Evolutionary conservation across 2,888 invertebrate species (phyloP).

Genomic region (Heliconius erato): DNA sequence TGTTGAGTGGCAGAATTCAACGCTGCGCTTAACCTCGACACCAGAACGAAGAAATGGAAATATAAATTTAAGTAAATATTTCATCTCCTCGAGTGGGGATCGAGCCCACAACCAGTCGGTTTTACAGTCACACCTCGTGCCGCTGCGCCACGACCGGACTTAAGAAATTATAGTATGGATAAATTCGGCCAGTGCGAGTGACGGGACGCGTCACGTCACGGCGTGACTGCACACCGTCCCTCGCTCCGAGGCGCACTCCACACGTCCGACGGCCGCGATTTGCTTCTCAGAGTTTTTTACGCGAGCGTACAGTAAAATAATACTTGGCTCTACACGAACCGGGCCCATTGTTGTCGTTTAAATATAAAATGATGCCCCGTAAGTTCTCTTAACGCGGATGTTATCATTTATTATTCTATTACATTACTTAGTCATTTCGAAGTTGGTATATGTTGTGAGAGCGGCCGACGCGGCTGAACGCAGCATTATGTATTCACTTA

Average conservation of each 20-base stretch:
- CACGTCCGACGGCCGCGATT: slow-evolving; percentile 55
- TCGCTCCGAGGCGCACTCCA: slow-evolving; percentile 58
- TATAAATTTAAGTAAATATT: too few species aligned
- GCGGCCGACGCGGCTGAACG: slow-evolving; percentile 21
- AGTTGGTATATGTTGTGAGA: slow-evolving; percentile 51
- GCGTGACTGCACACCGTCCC: slow-evolving; percentile 56
- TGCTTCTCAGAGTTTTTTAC: slow-evolving; percentile 63
- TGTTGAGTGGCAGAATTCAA: too few species aligned
- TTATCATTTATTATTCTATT: slow-evolving; percentile 83
- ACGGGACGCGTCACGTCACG: slow-evolving; percentile 50
- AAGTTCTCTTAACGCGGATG: slow-evolving; percentile 82
- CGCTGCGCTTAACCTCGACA: too few species aligned
- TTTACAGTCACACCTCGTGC: too few species aligned
- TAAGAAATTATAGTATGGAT: slow-evolving; percentile 50
- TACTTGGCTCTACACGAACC: slow-evolving; percentile 72
- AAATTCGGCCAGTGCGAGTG: slow-evolving; percentile 51
- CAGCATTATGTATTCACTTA: slow-evolving; percentile 39
- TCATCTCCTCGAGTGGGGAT: too few species aligned
- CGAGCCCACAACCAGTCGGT: too few species aligned
- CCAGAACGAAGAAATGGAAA: too few species aligned
- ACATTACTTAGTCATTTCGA: slow-evolving; percentile 64
- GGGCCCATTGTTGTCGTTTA: slow-evolving; percentile 75
- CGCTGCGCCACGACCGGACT: not conserved
- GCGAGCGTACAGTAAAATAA: slow-evolving; percentile 77
- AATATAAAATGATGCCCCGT: slow-evolving; percentile 77